Evolutionary conservation across 2,888 invertebrate species (phyloP).

Genomic region (Drosophila subquinaria): DNA sequence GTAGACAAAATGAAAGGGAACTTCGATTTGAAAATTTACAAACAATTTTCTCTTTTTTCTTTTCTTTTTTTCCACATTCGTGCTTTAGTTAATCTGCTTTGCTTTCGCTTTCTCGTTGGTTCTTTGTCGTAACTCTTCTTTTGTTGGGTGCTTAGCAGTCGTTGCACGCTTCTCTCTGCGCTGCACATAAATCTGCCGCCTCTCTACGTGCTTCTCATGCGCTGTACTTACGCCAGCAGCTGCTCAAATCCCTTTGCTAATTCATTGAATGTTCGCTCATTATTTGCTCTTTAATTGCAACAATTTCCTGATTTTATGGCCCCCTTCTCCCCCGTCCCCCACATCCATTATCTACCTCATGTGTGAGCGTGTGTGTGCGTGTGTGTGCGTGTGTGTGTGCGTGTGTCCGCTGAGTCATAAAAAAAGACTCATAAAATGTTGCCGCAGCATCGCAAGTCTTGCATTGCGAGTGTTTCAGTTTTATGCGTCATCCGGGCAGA

Average conservation of each 20-base stretch:
- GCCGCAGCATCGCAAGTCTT: conserved; percentile 54
- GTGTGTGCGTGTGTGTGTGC: conserved; percentile 36
- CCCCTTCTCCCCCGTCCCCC: neutral
- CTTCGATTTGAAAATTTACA: neutral
- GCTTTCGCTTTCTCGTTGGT: neutral
- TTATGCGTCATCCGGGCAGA: conserved; percentile 57
- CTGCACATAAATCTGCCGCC: conserved; percentile 3
- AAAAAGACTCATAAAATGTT: conserved; percentile 60
- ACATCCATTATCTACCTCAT: conserved; percentile 33
- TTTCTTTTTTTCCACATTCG: neutral
- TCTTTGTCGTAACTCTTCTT: conserved; percentile 1
- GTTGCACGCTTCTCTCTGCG: neutral
- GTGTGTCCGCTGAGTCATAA: conserved; percentile 46
- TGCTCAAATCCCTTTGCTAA: conserved; percentile 32
- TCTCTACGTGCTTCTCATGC: conserved; percentile 11
- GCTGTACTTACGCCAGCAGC: neutral
- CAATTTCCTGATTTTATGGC: conserved; percentile 65
- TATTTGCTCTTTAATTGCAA: conserved; percentile 72
- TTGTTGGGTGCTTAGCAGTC: conserved; percentile 11
- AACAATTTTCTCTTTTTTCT: neutral
- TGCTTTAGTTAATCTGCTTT: neutral
- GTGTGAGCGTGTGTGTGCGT: conserved; percentile 36
- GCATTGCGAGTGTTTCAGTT: conserved; percentile 58
- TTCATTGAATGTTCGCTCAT: conserved; percentile 61
- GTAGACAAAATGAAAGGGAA: neutral